These are phyloP conservation scores for Drosophila ezoana DNA, from an alignment of 2,888 invertebrate genomes.

Conservation along the genomic window DNA sequence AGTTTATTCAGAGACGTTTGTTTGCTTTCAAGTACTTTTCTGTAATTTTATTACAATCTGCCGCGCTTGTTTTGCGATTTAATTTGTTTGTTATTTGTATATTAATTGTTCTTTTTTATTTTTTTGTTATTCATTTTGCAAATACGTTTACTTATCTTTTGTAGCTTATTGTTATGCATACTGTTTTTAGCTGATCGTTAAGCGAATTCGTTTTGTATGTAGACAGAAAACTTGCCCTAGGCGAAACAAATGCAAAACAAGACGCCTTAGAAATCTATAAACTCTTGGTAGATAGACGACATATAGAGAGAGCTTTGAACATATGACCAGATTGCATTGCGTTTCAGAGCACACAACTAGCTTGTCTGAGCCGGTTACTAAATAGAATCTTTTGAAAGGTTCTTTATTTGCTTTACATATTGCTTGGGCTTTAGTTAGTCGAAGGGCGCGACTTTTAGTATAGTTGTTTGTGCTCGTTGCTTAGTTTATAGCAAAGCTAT, in stretches of 20 bases:
- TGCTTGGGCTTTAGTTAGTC: conserved; percentile 29
- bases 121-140: conserved; percentile 36
- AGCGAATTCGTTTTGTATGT: conserved; percentile 37
- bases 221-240: conserved; percentile 31
- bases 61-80: conserved; percentile 51
- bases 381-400: not conserved
- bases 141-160: conserved; percentile 42
- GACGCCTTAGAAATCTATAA: conserved; percentile 7
- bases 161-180: conserved; percentile 50
- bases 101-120: conserved; percentile 12
- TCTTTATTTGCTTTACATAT: conserved; percentile 9
- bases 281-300: conserved; percentile 8
- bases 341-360: not conserved
- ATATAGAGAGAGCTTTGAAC: conserved; percentile 6
- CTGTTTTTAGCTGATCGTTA: conserved; percentile 33
- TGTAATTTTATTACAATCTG: conserved; percentile 71
- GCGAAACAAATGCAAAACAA: conserved; percentile 15
- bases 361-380: conserved; percentile 10
- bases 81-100: conserved; percentile 29
- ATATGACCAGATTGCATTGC: not conserved
- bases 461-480: conserved; percentile 38
- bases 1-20: conserved; percentile 68
- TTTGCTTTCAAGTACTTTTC: conserved; percentile 64
- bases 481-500: conserved; percentile 36
- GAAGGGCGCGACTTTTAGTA: conserved; percentile 31